These are phyloP conservation scores for Grammomys dolichurus DNA, from an alignment of 2,113 vertebrate genomes.

Conservation along the genomic window DNA sequence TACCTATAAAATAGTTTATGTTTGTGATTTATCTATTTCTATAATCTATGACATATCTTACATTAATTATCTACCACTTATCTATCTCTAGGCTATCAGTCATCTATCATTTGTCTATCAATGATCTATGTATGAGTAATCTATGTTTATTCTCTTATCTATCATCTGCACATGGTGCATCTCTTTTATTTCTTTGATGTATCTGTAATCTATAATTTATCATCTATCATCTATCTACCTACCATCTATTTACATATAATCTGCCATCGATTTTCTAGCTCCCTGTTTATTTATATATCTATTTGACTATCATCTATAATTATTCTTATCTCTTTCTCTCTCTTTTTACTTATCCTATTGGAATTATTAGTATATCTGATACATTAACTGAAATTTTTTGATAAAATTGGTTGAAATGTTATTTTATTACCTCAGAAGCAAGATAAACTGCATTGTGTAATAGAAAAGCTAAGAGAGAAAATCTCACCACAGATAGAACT, in stretches of 20 bases:
- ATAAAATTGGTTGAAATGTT: neutral
- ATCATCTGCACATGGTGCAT: neutral
- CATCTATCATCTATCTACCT: neutral
- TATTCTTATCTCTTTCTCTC: neutral
- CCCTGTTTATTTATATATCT: neutral
- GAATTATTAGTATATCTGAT: neutral
- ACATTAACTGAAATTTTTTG: neutral
- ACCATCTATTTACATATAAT: neutral
- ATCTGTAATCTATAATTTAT: neutral
- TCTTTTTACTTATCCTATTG: neutral
- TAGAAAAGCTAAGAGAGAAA: neutral
- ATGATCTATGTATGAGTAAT: neutral
- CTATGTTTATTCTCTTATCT: neutral
- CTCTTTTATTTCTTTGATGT: neutral
- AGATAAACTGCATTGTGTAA: neutral
- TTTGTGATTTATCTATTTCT: neutral
- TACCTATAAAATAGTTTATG: neutral
- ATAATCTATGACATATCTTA: neutral
- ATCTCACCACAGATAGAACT: neutral
- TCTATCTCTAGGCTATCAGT: neutral
- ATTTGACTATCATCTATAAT: neutral
- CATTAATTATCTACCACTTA: neutral
- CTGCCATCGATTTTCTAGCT: neutral
- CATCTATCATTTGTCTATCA: neutral
- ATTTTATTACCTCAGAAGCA: neutral